phyloP scores from a whole-genome alignment of 2,888 invertebrate species.

The Stenodema calcarata region DNA sequence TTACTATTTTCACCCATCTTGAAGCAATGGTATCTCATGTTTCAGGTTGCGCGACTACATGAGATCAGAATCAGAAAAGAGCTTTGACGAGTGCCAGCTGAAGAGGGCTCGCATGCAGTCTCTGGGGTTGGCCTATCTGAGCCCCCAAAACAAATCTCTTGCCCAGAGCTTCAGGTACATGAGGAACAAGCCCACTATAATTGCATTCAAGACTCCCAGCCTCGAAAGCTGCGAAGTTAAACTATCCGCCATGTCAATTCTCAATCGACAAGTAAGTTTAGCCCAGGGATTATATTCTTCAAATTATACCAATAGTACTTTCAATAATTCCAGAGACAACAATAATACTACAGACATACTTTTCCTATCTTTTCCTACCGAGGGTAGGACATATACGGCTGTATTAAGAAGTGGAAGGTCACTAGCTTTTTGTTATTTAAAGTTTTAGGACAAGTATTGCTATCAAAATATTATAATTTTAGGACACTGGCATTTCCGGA shows the following conservation, averaged over 20 bases:
- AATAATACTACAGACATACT: too few species aligned
- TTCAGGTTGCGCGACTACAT: slow-evolving; percentile 72
- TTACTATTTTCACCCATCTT: too few species aligned
- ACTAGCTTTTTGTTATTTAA: too few species aligned
- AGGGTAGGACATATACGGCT: too few species aligned
- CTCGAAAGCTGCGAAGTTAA: slow-evolving; percentile 74
- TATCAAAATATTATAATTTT: background rate
- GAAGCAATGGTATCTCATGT: background rate
- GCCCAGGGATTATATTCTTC: background rate
- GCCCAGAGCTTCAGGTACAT: slow-evolving; percentile 90
- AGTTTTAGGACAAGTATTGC: background rate
- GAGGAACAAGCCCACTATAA: slow-evolving; percentile 86
- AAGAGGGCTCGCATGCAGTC: slow-evolving; percentile 70
- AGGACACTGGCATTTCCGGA: slow-evolving; percentile 57
- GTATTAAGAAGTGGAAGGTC: too few species aligned
- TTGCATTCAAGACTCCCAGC: slow-evolving; percentile 85
- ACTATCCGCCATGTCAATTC: slow-evolving; percentile 61
- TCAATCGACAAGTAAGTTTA: slow-evolving; percentile 62
- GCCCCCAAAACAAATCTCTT: slow-evolving; percentile 79
- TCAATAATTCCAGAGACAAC: too few species aligned
- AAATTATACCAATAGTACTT: background rate
- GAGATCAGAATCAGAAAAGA: slow-evolving; percentile 81
- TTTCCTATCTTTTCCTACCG: too few species aligned
- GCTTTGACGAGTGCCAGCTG: slow-evolving; percentile 74
- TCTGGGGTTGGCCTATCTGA: slow-evolving; percentile 72